Conservation (phyloP, 2,888 invertebrate genomes). For the Thymelicus lineola region DNA sequence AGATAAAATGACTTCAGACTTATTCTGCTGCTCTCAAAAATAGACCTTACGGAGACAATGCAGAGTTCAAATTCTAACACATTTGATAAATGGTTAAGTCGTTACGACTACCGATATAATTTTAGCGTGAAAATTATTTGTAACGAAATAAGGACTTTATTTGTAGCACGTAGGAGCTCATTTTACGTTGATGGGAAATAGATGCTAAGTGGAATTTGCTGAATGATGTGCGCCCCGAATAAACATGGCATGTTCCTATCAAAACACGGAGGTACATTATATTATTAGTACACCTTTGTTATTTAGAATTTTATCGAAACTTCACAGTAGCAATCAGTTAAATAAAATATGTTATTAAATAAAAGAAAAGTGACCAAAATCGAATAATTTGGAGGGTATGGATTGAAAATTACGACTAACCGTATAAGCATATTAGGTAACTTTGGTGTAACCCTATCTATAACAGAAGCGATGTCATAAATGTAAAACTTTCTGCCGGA, state of each 20-base stretch:
- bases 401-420: too few relatives aligned
- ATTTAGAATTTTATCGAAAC: too few relatives aligned
- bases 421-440: background rate
- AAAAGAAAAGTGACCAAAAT: too few relatives aligned
- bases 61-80: conserved; percentile 10
- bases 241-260: conserved; percentile 3
- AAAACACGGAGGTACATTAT: too few relatives aligned
- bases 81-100: conserved; percentile 4
- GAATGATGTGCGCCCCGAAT: conserved; percentile 7
- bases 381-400: too few relatives aligned
- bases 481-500: background rate
- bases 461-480: background rate
- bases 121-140: conserved; percentile 14
- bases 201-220: conserved; percentile 3
- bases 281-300: too few relatives aligned
- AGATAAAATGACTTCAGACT: conserved; percentile 9
- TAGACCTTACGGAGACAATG: background rate
- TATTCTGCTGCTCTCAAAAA: background rate
- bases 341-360: too few relatives aligned
- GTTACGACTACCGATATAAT: conserved; percentile 8
- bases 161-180: conserved; percentile 13
- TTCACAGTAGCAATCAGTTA: too few relatives aligned
- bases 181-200: conserved; percentile 23
- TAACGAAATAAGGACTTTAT: conserved; percentile 27
- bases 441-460: background rate